Conservation (phyloP, 2,797 vertebrate species). For the Mormyrops boulengeri region DNA sequence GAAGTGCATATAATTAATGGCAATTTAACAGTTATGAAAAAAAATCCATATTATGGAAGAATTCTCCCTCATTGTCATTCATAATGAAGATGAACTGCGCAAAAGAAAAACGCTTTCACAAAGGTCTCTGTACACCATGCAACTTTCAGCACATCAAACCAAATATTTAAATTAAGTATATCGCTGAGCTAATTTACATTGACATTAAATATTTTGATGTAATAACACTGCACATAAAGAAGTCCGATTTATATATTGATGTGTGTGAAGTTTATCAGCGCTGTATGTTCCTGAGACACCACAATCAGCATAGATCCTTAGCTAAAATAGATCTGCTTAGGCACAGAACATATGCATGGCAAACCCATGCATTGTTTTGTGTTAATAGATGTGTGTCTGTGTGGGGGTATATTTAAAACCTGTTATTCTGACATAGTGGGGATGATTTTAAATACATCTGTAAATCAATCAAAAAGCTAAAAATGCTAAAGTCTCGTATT, state of each 20-base stretch:
- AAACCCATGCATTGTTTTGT: background rate
- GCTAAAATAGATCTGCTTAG: background rate
- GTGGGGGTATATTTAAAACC: background rate
- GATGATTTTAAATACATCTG: too few species aligned
- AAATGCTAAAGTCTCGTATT: background rate
- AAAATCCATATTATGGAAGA: background rate
- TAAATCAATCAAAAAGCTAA: too few species aligned
- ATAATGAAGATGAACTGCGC: background rate
- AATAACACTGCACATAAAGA: background rate
- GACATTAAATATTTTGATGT: background rate
- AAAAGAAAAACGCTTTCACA: background rate
- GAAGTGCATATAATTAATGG: background rate
- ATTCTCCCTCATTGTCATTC: background rate
- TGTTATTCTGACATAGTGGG: background rate
- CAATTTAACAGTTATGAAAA: background rate
- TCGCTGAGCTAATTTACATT: background rate
- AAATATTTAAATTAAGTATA: background rate
- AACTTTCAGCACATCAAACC: background rate
- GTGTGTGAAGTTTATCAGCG: background rate
- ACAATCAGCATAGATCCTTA: background rate
- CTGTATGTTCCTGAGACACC: background rate
- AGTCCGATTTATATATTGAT: background rate
- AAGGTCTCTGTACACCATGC: background rate
- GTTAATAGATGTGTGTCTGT: background rate
- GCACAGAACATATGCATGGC: background rate